A percentile compares a stretch with the other conserved stretches of the same genome.
Conservation (phyloP, 2,113 vertebrate genomes). For the Apodemus speciosus region DNA sequence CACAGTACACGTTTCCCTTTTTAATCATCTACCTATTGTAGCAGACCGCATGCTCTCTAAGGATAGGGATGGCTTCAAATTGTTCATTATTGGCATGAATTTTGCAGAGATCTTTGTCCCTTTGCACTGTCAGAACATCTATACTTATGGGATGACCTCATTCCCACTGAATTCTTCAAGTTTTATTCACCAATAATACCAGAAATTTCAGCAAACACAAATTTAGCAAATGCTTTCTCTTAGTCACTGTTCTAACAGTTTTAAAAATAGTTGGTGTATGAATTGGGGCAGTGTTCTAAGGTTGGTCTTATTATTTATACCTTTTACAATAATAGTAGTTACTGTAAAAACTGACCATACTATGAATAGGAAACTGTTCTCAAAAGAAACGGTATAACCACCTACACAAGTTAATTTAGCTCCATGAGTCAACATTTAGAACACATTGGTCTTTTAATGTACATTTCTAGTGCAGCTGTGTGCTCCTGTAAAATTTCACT, state of each 20-base stretch:
- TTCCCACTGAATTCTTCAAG: not conserved
- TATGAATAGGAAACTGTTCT: not conserved
- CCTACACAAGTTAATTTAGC: not conserved
- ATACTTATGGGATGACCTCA: not conserved
- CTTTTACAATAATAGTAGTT: not conserved
- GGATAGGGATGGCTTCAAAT: accelerated
- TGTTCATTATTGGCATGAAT: not conserved
- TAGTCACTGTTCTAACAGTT: not conserved
- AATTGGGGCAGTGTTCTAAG: not conserved
- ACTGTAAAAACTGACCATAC: not conserved
- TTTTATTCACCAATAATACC: not conserved
- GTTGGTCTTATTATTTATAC: not conserved
- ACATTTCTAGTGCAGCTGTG: not conserved
- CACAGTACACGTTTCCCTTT: accelerated
- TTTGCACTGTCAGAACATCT: not conserved
- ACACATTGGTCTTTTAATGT: not conserved
- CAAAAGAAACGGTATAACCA: not conserved
- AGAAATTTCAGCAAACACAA: not conserved
- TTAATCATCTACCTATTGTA: not conserved
- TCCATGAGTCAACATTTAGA: not conserved
- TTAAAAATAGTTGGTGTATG: not conserved
- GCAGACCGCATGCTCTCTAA: not conserved
- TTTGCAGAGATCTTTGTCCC: not conserved
- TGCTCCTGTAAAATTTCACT: not conserved
- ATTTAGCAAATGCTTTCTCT: not conserved